phyloP scores from a whole-genome alignment of 2,888 invertebrate species.

The Cosmopolites sordidus region DNA sequence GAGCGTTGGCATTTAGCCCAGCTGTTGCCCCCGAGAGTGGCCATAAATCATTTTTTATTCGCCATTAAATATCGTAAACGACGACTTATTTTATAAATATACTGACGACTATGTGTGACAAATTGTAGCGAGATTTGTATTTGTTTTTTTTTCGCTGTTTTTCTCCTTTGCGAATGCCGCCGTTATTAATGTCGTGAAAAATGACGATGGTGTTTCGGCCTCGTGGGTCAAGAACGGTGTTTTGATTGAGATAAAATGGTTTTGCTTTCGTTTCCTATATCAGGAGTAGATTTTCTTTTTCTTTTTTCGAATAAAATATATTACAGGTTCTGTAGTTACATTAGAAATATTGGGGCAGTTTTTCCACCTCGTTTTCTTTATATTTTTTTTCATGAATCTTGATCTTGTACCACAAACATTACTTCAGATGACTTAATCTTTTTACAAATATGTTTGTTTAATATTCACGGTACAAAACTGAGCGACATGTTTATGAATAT shows the following conservation, averaged over 20 bases:
- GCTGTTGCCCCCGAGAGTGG: background rate
- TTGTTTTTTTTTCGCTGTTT: background rate
- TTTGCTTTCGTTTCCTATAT: background rate
- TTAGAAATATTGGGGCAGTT: too few relatives aligned
- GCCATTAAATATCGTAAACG: background rate
- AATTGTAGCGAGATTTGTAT: background rate
- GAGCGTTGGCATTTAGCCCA: background rate
- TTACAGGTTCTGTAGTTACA: too few relatives aligned
- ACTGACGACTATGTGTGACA: background rate
- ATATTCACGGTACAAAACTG: too few relatives aligned
- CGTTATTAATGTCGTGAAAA: background rate
- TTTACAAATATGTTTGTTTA: too few relatives aligned
- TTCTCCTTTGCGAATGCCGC: background rate
- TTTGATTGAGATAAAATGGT: background rate
- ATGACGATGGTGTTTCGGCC: background rate
- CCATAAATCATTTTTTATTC: background rate
- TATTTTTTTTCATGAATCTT: too few relatives aligned
- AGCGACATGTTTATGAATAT: too few relatives aligned
- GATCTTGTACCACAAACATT: too few relatives aligned
- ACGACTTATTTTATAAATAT: conserved; percentile 1
- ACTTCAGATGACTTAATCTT: too few relatives aligned
- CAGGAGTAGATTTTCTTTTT: too few relatives aligned
- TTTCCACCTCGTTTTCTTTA: too few relatives aligned
- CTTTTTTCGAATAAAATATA: too few relatives aligned
- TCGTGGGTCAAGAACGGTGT: background rate